Evolutionary conservation across 2,797 vertebrate species (phyloP).

Genomic region (Coluber constrictor): DNA sequence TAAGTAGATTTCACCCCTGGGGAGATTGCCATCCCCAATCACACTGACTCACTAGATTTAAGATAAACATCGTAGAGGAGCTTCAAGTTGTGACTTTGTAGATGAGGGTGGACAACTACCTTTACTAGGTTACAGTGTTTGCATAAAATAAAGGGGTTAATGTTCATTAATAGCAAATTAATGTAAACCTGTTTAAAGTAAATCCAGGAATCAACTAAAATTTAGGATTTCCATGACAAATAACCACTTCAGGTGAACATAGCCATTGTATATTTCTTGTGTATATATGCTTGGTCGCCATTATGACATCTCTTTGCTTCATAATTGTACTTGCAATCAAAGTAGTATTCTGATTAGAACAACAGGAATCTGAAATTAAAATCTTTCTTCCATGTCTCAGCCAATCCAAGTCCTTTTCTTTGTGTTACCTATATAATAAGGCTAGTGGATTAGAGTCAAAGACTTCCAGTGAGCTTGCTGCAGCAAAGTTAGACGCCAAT

Average conservation of each 20-base stretch:
- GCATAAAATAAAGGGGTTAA: neutral
- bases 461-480: neutral
- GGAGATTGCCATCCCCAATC: neutral
- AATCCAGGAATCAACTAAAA: neutral
- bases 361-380: neutral
- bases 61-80: neutral
- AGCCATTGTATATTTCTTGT: neutral
- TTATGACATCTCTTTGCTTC: neutral
- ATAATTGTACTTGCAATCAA: neutral
- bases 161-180: neutral
- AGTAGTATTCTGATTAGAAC: neutral
- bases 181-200: neutral
- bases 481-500: neutral
- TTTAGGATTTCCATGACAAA: neutral
- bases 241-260: neutral
- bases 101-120: neutral
- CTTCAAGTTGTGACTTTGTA: neutral
- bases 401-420: neutral
- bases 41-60: neutral
- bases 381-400: neutral
- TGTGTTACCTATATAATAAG: neutral
- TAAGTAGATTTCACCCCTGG: too few species aligned
- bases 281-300: neutral
- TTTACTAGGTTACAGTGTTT: neutral
- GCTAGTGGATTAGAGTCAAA: neutral